Evolutionary conservation across 2,888 invertebrate genomes (phyloP), one percentile per base, ranked within the genome.

Genomic region (Peribatodes rhomboidaria): DNA sequence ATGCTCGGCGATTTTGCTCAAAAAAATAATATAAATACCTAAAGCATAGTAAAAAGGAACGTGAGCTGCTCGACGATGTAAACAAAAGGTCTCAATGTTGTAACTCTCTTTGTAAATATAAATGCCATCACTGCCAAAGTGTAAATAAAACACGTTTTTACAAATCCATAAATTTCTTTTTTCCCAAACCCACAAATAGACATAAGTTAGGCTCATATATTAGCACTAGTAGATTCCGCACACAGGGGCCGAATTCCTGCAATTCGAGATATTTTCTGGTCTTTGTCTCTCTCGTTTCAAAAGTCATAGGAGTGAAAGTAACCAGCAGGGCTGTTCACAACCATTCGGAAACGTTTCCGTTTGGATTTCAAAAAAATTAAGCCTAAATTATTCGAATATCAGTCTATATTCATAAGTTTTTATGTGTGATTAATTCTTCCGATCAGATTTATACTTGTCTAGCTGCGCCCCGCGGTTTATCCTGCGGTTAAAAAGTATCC

Each of bases 91-190:
- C 89, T 92, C 90, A 89, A 77, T 80, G 73, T 82, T 82, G 91
- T 92, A 92, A 93, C 92, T 93, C 92, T 93, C 92, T 92, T 90
- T 93, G 89, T 91, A 89, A 85, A 88, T 89, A 89, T 79, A 85
- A 82, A 90, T 86, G 88, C 89, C 90, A 90, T 90, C 92, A 93
- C 92, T 92, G 92, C 92, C 92, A 93, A 92, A 93, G 92, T 92
- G 92, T 92, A 90, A 92, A 92, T 91, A 92, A 66, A 92, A 92
- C 84, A 90, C 86, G 77, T 81, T 85, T 83, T 81, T 65, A 61
- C 56, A 85, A 79, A 78, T 9, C 9, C 59, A 39, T 39, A 56
- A 68, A 50, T 58, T 63, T 67, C 57, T 31, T 53, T 55, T 50
- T 39, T 53, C 22, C 22, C 11, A 11, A 39, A 1, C 6, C 52